phyloP scores from a whole-genome alignment of 2,113 vertebrate genomes.

The Geococcyx californianus region DNA sequence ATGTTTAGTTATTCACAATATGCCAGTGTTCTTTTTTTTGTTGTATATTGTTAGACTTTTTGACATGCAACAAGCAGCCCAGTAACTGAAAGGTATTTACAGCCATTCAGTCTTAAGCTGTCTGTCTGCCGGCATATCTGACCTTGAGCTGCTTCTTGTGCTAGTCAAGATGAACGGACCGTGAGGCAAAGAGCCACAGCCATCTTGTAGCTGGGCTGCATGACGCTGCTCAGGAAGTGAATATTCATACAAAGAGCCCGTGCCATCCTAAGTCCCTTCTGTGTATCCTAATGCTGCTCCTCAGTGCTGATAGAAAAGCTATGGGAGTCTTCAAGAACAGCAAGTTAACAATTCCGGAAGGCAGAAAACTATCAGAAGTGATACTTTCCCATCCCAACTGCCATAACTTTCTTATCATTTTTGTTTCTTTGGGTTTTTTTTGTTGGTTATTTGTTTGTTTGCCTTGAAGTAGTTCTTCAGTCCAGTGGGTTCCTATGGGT shows the following conservation, averaged over 20 bases:
- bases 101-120: background rate
- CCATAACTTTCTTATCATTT: background rate
- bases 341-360: background rate
- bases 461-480: background rate
- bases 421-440: too few relatives aligned
- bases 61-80: background rate
- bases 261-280: background rate
- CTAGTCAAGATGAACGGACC: background rate
- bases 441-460: too few relatives aligned
- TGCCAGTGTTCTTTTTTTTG: background rate
- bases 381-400: background rate
- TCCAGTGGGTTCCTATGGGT: background rate
- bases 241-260: background rate
- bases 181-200: conserved; percentile 3
- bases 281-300: background rate
- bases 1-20: background rate
- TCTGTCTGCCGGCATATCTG: background rate
- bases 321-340: background rate
- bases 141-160: background rate
- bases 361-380: background rate
- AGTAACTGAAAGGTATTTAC: conserved; percentile 2
- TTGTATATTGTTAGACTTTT: background rate
- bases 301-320: background rate
- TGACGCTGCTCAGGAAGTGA: background rate
- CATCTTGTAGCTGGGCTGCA: background rate